phyloP scores from a whole-genome alignment of 1,140 invertebrate species.

The Apis florea region DNA sequence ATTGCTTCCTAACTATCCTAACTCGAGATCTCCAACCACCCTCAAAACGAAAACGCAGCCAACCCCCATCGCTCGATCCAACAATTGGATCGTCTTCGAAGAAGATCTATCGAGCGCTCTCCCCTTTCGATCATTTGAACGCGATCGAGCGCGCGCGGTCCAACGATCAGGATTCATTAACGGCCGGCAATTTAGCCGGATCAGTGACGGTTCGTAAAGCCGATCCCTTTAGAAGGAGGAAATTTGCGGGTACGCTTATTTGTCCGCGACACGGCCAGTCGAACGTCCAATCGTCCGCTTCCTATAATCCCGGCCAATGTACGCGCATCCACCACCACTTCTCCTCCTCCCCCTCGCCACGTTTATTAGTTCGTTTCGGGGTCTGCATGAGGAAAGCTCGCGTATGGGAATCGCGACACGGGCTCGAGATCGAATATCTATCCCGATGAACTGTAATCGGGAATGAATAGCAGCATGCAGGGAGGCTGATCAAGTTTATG shows the following conservation, averaged over 20 bases:
- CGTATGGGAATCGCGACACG: not conserved
- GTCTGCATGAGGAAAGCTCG: too few species aligned
- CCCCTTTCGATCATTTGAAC: too few species aligned
- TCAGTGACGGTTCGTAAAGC: not conserved
- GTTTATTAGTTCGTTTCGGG: slow-evolving; percentile 62
- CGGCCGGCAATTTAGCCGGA: not conserved
- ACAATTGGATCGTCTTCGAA: too few species aligned
- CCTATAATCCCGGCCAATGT: too few species aligned
- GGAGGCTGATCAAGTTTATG: slow-evolving; percentile 59
- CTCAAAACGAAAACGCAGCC: too few species aligned
- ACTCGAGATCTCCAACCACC: too few species aligned
- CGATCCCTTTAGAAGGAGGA: slow-evolving; percentile 28
- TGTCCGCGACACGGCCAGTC: slow-evolving; percentile 10
- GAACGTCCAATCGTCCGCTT: not conserved
- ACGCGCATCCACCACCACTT: too few species aligned
- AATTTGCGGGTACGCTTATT: slow-evolving; percentile 48
- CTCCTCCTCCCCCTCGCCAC: too few species aligned
- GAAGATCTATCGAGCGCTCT: too few species aligned
- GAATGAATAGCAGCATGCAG: slow-evolving; percentile 24
- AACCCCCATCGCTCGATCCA: not conserved
- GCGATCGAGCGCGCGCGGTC: too few species aligned
- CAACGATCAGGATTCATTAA: slow-evolving; percentile 8
- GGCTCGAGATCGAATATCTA: slow-evolving; percentile 58
- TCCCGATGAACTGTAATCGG: slow-evolving; percentile 36
- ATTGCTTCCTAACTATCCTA: not conserved